Conservation (phyloP, 2,797 vertebrate genomes). For the Hozukius guyotensis region DNA sequence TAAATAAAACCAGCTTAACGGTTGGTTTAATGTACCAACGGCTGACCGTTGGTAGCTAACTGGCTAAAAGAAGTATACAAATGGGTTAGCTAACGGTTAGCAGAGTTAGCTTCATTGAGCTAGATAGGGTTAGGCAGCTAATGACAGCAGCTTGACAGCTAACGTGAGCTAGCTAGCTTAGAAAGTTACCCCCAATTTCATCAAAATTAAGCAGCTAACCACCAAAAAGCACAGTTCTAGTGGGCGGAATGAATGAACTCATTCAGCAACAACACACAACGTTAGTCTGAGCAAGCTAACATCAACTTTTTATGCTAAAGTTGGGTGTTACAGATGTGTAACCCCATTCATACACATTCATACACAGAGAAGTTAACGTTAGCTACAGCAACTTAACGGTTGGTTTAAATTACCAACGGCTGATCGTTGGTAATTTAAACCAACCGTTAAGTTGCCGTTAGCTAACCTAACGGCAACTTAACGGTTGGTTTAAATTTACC, state of each 20-base stretch:
- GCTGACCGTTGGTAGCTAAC: too few relatives aligned
- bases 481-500: not conserved
- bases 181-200: not conserved
- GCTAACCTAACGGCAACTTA: too few relatives aligned
- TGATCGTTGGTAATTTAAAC: too few relatives aligned
- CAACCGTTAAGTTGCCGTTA: too few relatives aligned
- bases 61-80: too few relatives aligned
- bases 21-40: too few relatives aligned
- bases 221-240: not conserved
- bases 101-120: too few relatives aligned
- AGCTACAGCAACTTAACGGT: too few relatives aligned
- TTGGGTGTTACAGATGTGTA: constrained; percentile 15
- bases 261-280: not conserved
- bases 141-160: constrained; percentile 47
- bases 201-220: not conserved
- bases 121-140: not conserved
- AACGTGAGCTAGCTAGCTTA: not conserved
- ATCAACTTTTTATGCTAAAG: constrained; percentile 19
- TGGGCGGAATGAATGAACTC: constrained; percentile 6
- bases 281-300: not conserved
- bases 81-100: too few relatives aligned
- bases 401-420: too few relatives aligned
- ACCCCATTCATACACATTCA: not conserved
- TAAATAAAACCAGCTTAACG: too few relatives aligned
- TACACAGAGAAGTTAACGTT: too few relatives aligned